A percentile compares a stretch with the other conserved stretches of the same genome.
Evolutionary conservation across 2,113 vertebrate genomes (phyloP).

Genomic region (Cynopterus brachyotis): DNA sequence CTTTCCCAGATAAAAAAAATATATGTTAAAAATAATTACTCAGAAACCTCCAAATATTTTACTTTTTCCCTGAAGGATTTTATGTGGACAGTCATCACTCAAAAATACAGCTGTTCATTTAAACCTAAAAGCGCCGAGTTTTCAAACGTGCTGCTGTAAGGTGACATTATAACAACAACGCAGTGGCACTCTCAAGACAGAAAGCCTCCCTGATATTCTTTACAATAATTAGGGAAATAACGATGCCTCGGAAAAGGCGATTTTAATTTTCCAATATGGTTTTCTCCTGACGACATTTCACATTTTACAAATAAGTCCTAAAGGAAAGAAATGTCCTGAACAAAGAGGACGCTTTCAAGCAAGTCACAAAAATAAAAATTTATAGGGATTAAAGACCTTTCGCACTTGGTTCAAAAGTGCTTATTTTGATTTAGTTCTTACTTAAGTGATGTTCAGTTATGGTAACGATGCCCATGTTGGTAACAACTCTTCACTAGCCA

Average conservation of each 20-base stretch:
- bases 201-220: background rate
- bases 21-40: background rate
- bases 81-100: background rate
- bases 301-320: background rate
- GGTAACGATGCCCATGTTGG: background rate
- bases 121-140: background rate
- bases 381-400: conserved; percentile 50
- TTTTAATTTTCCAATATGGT: conserved; percentile 15
- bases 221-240: conserved; percentile 1
- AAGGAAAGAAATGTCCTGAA: background rate
- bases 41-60: background rate
- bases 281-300: background rate
- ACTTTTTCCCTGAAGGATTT: conserved; percentile 37
- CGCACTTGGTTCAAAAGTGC: background rate
- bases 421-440: conserved; percentile 33
- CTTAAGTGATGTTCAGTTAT: conserved; percentile 29
- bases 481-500: background rate
- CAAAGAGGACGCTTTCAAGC: conserved; percentile 36
- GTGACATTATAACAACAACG: background rate
- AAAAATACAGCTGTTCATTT: conserved; percentile 48
- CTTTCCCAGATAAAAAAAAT: conserved; percentile 23
- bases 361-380: conserved; percentile 48
- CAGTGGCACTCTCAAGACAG: background rate
- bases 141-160: background rate
- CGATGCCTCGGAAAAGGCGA: background rate